phyloP scores from a whole-genome alignment of 2,888 invertebrate species.

The Cephus nigrinus region DNA sequence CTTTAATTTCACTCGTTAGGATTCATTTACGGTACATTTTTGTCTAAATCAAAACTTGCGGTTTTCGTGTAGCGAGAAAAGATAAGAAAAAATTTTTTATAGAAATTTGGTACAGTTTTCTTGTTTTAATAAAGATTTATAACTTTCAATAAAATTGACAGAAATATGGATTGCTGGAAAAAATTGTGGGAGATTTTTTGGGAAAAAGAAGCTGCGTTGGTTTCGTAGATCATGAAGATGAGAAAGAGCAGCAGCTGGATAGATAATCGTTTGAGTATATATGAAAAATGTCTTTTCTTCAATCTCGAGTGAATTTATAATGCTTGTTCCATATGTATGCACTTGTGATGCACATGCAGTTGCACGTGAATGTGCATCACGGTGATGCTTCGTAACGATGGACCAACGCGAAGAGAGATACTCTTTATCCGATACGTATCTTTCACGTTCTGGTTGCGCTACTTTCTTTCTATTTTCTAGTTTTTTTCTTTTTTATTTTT shows the following conservation, averaged over 20 bases:
- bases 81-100: background rate
- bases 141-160: background rate
- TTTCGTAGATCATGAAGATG: background rate
- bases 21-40: background rate
- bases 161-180: background rate
- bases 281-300: background rate
- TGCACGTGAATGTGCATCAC: conserved; percentile 13
- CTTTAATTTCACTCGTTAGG: background rate
- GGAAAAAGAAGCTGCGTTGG: background rate
- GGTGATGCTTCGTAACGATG: background rate
- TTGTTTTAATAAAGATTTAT: background rate
- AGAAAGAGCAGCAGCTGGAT: background rate
- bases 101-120: background rate
- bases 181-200: too few species aligned
- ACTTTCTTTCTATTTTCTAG: background rate
- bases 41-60: background rate
- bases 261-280: background rate
- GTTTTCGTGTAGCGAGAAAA: background rate
- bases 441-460: background rate
- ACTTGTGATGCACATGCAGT: background rate
- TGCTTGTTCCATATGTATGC: background rate
- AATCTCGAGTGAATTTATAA: background rate
- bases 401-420: conserved; percentile 21
- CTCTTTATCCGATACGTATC: background rate
- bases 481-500: background rate